A percentile compares a stretch with the other conserved stretches of the same genome.
Conservation (phyloP, 2,888 invertebrate species). For the Dolomedes plantarius region DNA sequence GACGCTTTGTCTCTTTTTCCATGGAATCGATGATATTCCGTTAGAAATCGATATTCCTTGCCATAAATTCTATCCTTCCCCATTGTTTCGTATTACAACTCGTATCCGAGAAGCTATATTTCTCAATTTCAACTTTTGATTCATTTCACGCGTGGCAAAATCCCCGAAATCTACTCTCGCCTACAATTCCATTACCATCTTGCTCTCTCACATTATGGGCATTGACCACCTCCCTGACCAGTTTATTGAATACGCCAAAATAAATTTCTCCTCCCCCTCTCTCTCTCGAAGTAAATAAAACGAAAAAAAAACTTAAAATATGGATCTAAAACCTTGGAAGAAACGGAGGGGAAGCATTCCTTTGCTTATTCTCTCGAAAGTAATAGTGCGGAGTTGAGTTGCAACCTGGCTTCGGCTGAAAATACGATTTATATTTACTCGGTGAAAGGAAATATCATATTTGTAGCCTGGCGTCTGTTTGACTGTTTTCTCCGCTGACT, state of each 20-base stretch:
- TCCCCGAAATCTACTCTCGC: neutral
- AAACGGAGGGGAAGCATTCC: neutral
- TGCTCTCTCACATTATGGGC: neutral
- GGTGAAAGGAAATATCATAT: conserved; percentile 61
- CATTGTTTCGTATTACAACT: neutral
- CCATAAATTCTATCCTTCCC: neutral
- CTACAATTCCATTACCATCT: neutral
- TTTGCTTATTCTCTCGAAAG: conserved; percentile 48
- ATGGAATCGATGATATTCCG: neutral
- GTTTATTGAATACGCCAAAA: conserved; percentile 53
- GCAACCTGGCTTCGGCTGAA: conserved; percentile 30
- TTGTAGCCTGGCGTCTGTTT: conserved; percentile 25
- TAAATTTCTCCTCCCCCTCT: neutral
- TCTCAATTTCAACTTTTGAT: neutral
- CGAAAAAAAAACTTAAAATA: neutral
- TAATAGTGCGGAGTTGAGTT: conserved; percentile 45
- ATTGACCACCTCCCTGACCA: conserved; percentile 14
- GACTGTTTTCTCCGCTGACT: conserved; percentile 13
- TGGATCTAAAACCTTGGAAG: neutral
- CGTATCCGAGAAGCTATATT: neutral
- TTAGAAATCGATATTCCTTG: neutral
- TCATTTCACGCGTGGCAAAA: neutral
- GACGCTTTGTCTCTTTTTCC: neutral
- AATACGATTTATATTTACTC: conserved; percentile 56
- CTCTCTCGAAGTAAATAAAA: neutral